A percentile compares a stretch with the other conserved stretches of the same genome.
Conservation (phyloP, 2,888 invertebrate genomes). For the Disparrhopalites patrizii region DNA sequence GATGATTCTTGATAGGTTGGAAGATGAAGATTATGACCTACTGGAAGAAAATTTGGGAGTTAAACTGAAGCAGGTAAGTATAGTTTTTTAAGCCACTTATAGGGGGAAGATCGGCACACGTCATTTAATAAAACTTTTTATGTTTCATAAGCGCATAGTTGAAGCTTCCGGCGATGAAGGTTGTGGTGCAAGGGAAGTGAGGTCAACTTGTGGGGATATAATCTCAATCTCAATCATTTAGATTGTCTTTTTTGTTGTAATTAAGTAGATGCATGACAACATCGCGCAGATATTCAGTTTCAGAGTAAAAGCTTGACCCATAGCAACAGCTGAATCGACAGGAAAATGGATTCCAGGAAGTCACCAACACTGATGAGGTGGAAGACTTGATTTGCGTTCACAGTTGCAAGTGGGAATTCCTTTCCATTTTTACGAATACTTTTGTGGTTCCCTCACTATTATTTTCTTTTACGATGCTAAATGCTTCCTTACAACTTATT, state of each 20-base stretch:
- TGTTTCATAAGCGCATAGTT: conserved; percentile 76
- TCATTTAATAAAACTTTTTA: conserved; percentile 72
- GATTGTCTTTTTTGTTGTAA: no score
- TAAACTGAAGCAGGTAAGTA: conserved; percentile 75
- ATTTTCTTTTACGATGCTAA: no score
- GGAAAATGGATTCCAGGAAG: not conserved
- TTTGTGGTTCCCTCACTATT: no score
- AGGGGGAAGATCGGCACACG: no score
- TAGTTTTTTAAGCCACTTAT: no score
- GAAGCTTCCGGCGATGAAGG: conserved; percentile 88
- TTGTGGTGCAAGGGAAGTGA: no score
- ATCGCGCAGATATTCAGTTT: conserved; percentile 6
- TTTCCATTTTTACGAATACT: no score
- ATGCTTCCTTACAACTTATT: no score
- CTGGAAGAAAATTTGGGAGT: conserved; percentile 97
- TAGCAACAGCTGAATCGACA: conserved; percentile 10
- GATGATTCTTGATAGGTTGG: conserved; percentile 82
- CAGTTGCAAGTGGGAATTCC: no score
- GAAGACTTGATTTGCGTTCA: no score
- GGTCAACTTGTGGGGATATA: no score
- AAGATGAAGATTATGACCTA: conserved; percentile 97
- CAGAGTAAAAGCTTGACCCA: not conserved
- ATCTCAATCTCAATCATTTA: no score
- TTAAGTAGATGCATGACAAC: conserved; percentile 8
- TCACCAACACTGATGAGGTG: not conserved